phyloP scores from a whole-genome alignment of 2,888 invertebrate species.

The Cephonodes hylas region DNA sequence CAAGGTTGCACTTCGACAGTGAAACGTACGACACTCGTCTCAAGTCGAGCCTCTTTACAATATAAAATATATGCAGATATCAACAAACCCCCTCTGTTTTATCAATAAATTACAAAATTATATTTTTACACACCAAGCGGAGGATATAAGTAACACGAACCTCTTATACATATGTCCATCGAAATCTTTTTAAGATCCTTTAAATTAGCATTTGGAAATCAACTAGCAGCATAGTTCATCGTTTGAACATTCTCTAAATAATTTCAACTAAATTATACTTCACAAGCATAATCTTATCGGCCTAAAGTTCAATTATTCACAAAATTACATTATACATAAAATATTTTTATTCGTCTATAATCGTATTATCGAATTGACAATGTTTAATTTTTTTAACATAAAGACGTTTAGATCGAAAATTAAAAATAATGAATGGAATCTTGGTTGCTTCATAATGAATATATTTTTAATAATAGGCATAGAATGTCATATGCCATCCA shows the following conservation, averaged over 20 bases:
- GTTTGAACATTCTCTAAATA: background rate
- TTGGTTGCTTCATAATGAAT: too few relatives aligned
- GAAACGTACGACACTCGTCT: conserved; percentile 48
- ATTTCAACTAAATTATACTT: background rate
- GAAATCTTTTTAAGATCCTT: background rate
- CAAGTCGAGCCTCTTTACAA: conserved; percentile 48
- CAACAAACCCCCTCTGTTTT: conserved; percentile 62
- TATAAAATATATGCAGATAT: conserved; percentile 77
- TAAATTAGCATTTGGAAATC: background rate
- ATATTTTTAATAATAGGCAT: too few relatives aligned
- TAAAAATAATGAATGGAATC: too few relatives aligned
- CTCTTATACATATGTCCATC: conserved; percentile 17
- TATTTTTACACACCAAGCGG: conserved; percentile 31
- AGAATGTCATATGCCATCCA: too few relatives aligned
- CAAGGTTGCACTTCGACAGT: conserved; percentile 65
- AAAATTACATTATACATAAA: background rate
- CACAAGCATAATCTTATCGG: background rate
- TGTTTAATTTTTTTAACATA: too few relatives aligned
- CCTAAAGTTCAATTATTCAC: background rate
- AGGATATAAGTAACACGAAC: conserved; percentile 20
- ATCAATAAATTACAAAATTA: conserved; percentile 54
- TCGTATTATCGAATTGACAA: background rate
- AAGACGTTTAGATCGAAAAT: too few relatives aligned
- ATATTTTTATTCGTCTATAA: background rate
- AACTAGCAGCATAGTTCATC: background rate